A percentile compares a stretch with the other conserved stretches of the same genome.
Evolutionary conservation across 2,797 vertebrate species (phyloP).

Genomic region (Antrozous pallidus): DNA sequence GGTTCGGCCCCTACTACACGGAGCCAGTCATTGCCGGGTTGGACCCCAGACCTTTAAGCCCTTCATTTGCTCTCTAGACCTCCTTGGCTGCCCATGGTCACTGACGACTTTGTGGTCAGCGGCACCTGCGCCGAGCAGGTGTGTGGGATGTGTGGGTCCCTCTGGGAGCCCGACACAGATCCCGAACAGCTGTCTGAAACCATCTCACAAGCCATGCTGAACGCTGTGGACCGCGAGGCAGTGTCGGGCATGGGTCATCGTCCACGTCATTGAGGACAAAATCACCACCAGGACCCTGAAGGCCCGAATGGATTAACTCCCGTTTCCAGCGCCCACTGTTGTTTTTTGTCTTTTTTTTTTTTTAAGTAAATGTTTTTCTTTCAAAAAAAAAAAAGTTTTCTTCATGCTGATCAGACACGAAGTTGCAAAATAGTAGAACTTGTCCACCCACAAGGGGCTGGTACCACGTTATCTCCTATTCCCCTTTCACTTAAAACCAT

Average conservation of each 20-base stretch:
- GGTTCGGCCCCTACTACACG: conserved; percentile 97
- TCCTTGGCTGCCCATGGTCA: conserved; percentile 98
- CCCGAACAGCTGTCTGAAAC: conserved; percentile 97
- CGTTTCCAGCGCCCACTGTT: neutral
- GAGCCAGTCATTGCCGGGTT: conserved; percentile 97
- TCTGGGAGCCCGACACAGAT: conserved; percentile 97
- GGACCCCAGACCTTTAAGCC: conserved; percentile 92
- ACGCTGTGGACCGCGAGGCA: conserved; percentile 95
- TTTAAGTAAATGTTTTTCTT: conserved; percentile 71
- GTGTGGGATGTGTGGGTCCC: conserved; percentile 98
- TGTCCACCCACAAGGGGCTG: neutral
- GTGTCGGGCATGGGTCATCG: conserved; percentile 98
- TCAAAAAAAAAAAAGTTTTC: too few relatives aligned
- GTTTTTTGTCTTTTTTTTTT: conserved; percentile 26
- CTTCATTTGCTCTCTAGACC: conserved; percentile 96
- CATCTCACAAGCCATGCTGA: conserved; percentile 98
- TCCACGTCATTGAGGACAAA: conserved; percentile 96
- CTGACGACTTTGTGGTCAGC: conserved; percentile 98
- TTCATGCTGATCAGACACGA: neutral
- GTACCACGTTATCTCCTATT: neutral
- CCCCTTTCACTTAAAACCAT: neutral
- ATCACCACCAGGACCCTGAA: conserved; percentile 96
- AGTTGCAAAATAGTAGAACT: neutral
- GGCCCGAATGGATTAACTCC: conserved; percentile 94
- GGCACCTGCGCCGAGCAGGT: conserved; percentile 98